These are phyloP conservation scores for Litoditis marina DNA, from an alignment of 2,888 invertebrate species.

Conservation along the genomic window DNA sequence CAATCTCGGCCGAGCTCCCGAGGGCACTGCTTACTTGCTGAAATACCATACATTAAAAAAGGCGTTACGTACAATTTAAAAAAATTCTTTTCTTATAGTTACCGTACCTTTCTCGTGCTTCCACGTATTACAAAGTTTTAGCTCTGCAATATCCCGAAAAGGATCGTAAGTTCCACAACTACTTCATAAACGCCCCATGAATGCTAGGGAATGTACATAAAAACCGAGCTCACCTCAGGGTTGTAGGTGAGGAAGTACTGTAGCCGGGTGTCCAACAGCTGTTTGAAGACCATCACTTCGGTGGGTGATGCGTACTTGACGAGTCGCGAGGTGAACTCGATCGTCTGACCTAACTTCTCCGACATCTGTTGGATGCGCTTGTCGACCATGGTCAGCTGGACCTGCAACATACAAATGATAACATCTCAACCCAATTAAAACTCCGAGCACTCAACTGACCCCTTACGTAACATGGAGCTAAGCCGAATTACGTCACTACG, in stretches of 20 bases:
- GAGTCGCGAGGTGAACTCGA: constrained; percentile 87
- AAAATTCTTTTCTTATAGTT: no score
- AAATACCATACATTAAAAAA: not conserved
- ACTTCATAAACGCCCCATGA: no score
- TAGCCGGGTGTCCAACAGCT: constrained; percentile 84
- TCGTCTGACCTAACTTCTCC: constrained; percentile 72
- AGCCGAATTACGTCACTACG: no score
- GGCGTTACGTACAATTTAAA: not conserved
- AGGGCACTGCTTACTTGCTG: constrained; percentile 18
- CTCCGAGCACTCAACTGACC: no score
- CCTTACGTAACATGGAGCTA: no score
- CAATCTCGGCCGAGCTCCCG: constrained; percentile 33
- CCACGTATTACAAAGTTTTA: no score
- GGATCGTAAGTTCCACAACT: no score
- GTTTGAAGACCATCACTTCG: constrained; percentile 77
- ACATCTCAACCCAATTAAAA: no score
- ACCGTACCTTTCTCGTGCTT: no score
- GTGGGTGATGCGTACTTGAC: constrained; percentile 83
- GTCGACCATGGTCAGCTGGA: constrained; percentile 79
- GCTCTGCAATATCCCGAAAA: no score
- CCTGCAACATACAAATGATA: constrained; percentile 60
- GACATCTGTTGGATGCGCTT: constrained; percentile 89
- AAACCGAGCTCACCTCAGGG: constrained; percentile 81
- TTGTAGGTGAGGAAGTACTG: constrained; percentile 68
- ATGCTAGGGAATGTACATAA: no score